Evolutionary conservation across 2,113 vertebrate genomes (phyloP).

Genomic region (Dicrurus megarhynchus): DNA sequence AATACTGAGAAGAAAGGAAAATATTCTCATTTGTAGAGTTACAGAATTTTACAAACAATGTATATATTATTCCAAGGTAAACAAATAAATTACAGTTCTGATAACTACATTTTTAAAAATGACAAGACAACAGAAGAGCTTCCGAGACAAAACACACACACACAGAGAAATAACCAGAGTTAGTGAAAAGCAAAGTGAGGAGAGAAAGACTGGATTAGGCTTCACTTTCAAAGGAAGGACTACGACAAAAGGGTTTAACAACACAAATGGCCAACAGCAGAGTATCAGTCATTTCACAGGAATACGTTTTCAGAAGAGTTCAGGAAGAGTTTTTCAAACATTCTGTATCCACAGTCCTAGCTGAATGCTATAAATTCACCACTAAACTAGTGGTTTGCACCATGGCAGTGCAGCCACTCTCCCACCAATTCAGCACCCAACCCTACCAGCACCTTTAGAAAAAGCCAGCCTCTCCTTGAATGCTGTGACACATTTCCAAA

Average conservation of each 20-base stretch:
- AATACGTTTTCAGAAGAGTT: neutral
- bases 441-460: neutral
- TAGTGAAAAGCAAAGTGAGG: neutral
- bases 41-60: neutral
- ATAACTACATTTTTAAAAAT: neutral
- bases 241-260: neutral
- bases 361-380: neutral
- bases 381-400: rapidly evolving
- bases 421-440: neutral
- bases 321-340: neutral
- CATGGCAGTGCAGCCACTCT: neutral
- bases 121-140: neutral
- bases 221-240: neutral
- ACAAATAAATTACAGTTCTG: neutral
- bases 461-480: neutral
- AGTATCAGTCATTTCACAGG: neutral
- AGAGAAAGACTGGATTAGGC: neutral
- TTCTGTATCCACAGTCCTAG: neutral
- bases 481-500: neutral
- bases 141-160: neutral
- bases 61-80: neutral
- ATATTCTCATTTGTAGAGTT: neutral
- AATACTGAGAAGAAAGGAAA: neutral
- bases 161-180: neutral
- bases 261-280: neutral